phyloP scores from a whole-genome alignment of 2,797 vertebrate species.

The Tinamus major region DNA sequence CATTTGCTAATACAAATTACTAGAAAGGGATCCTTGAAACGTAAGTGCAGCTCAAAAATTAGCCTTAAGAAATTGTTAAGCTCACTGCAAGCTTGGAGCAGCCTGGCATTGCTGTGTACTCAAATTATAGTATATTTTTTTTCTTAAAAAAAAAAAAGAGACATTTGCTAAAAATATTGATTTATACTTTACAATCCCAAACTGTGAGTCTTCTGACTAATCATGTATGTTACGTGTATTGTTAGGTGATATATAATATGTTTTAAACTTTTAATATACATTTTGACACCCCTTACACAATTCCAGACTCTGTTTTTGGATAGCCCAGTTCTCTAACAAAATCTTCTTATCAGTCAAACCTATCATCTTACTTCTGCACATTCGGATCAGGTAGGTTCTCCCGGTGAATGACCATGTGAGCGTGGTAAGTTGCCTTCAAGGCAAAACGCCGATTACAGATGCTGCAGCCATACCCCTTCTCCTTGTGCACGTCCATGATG shows the following conservation, averaged over 20 bases:
- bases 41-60: background rate
- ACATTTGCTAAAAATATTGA: background rate
- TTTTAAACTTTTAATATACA: background rate
- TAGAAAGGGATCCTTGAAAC: background rate
- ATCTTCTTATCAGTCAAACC: background rate
- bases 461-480: constrained; percentile 93
- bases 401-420: constrained; percentile 98
- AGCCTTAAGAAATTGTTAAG: background rate
- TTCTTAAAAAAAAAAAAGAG: background rate
- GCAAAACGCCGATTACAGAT: constrained; percentile 97
- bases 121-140: background rate
- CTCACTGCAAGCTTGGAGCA: background rate
- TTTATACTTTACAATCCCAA: background rate
- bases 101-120: background rate
- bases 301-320: background rate
- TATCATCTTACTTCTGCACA: constrained; percentile 90
- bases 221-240: background rate
- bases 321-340: background rate
- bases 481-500: constrained; percentile 98
- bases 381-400: constrained; percentile 97
- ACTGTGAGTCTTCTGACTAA: background rate
- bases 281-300: background rate
- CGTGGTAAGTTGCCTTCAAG: constrained; percentile 97
- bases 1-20: background rate
- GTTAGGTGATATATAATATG: background rate